These are phyloP conservation scores for Rhyacophila brunnea DNA, from an alignment of 1,140 invertebrate genomes.

Conservation along the genomic window DNA sequence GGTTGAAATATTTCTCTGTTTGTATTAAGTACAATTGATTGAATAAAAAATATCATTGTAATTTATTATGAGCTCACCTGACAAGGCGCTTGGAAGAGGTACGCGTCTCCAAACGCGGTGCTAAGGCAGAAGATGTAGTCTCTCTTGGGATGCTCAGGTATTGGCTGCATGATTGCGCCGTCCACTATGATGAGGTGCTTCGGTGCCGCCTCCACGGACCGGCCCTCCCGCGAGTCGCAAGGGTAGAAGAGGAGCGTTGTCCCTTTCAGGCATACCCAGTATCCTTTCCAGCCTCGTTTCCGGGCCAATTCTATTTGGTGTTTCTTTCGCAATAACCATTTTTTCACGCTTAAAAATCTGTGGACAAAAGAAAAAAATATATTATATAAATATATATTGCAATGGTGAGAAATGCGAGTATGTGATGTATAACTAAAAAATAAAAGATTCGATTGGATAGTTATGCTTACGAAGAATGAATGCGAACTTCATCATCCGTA, in stretches of 20 bases:
- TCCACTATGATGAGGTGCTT: conserved; percentile 96
- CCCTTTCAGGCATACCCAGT: conserved; percentile 97
- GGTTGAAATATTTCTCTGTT: too few relatives aligned
- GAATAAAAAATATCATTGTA: too few relatives aligned
- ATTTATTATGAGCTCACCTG: conserved; percentile 57
- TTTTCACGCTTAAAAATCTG: conserved; percentile 97
- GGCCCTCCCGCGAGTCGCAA: conserved; percentile 88
- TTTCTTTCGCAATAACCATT: conserved; percentile 95
- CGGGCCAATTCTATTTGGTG: conserved; percentile 94
- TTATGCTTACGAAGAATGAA: too few relatives aligned
- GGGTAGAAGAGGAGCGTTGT: conserved; percentile 96
- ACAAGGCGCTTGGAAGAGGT: conserved; percentile 90
- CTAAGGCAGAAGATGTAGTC: conserved; percentile 98
- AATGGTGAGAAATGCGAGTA: too few relatives aligned
- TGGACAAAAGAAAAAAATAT: conserved; percentile 4
- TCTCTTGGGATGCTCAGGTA: conserved; percentile 96
- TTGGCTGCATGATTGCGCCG: conserved; percentile 96
- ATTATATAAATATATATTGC: too few relatives aligned
- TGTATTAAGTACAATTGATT: too few relatives aligned
- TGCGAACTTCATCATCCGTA: too few relatives aligned
- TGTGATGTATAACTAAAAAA: too few relatives aligned
- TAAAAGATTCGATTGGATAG: too few relatives aligned
- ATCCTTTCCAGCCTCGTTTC: conserved; percentile 95
- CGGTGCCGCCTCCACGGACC: conserved; percentile 87
- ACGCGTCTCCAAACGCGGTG: conserved; percentile 96